Percentiles rank a stretch among this genome's conserved stretches.
Evolutionary conservation across 1,140 invertebrate species (phyloP).

Genomic region (Aphis craccivora): DNA sequence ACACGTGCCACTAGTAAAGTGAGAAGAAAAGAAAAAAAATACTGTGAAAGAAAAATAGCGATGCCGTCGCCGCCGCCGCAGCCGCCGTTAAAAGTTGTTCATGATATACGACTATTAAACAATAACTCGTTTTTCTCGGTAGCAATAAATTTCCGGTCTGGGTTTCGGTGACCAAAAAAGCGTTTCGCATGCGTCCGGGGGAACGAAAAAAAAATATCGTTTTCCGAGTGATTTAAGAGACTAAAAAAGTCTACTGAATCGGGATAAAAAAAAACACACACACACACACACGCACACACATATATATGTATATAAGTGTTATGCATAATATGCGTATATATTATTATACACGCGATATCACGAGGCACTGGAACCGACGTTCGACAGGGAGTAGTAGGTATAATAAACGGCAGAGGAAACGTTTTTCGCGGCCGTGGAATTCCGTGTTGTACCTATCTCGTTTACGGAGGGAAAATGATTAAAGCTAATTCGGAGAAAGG

Average conservation of each 20-base stretch:
- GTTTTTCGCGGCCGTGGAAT: background rate
- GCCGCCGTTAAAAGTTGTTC: conserved; percentile 17
- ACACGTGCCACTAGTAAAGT: background rate
- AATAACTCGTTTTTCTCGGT: conserved; percentile 35
- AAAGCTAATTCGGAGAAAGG: conserved; percentile 13
- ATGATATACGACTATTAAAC: conserved; percentile 50
- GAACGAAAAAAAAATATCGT: conserved; percentile 19
- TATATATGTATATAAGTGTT: background rate
- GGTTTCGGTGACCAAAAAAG: conserved; percentile 39
- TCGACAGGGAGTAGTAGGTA: background rate
- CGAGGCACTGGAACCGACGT: background rate
- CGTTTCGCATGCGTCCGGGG: background rate
- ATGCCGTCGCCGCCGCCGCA: background rate
- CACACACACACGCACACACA: background rate
- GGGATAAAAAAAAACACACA: background rate
- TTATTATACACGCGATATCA: background rate
- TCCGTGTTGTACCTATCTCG: background rate
- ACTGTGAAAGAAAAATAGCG: background rate
- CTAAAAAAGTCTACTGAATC: background rate
- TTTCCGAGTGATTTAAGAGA: conserved; percentile 37
- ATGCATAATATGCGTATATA: background rate
- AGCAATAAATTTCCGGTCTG: conserved; percentile 33
- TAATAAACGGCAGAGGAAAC: background rate
- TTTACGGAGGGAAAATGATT: background rate
- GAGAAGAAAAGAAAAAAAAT: background rate